Evolutionary conservation across 2,797 vertebrate genomes (phyloP), one percentile per base, ranked within the genome.

Genomic region (Megaceryle alcyon): DNA sequence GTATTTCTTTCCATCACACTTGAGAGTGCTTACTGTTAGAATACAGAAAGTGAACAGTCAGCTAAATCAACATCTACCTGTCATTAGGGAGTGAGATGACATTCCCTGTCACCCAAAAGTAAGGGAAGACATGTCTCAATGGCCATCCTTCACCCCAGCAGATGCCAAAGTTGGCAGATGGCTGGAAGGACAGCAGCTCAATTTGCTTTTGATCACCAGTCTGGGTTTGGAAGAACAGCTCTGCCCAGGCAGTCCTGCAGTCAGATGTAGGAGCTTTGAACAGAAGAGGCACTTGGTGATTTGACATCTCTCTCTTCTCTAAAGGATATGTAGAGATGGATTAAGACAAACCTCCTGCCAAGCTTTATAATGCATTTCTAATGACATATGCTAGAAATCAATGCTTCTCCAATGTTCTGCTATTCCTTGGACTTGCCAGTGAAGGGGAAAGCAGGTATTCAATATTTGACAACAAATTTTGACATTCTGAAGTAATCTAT

Each of bases 391-490:
- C 33, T 90, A 48, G 63, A 91, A 97, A 96, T 94, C 91, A 73
- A 86, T 87, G 92, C 19, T 86, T 72, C 86, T 94, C 93, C 84
- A 44, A 41, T 46, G 22, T 39, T 53, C 85, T 86, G 77, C 82
- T 56, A 65, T 90, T 94, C 69, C 79, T 57, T 39, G 28, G 68
- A 82, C 76, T 78, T 61, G 48, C 80, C 86, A 93, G 68, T 14
- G 8, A 79, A 97, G 73, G 81, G 86, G 89, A 91, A 97, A 97
- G 90, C 82, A 95, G 86, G 66, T 82, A 91, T 57, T 96, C 89
- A 88, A 82, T 87, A 94, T n/a, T 8, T 86, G 91, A 95, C 78
- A 35, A 35, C 35, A 35, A 35, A 35, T 35, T 35, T 35, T 35
- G 35, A 35, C 35, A 35, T 35, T 35, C 35, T 35, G 35, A 35